Base-by-base conservation (phyloP, 1,140 invertebrate genomes). In the Drosophila erecta region DNA sequence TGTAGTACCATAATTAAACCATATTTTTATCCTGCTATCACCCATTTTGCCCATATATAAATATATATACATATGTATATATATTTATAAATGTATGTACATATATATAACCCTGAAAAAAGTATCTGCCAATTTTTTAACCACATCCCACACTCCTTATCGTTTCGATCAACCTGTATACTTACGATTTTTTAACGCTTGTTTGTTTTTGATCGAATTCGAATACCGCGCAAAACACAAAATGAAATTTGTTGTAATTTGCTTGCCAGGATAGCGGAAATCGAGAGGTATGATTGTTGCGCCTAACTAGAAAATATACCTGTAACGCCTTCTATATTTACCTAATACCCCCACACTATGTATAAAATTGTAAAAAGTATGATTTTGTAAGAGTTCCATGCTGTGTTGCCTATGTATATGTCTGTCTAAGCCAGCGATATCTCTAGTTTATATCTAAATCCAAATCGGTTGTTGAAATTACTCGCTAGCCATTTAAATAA, bases 231-330 rank as follows among this genome's bases (percentile, higher is more conserved):
- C 71, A 61, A 84, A 89, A 89, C 91, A 76, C 85, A 91, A 91
- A 90, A 91, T 81, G 75, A 81, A 90, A 86, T 91, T 91, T 91
- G 86, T 91, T 91, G 90, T 91, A 91, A 91, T 85, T 90, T 92
- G 81, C 80, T 90, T 93, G 78, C 77, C 91, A 92, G 91, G 91
- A 92, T 92, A 92, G 91, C 90, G 91, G 91, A 92, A 90, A 91
- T 83, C 78, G 81, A 91, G 86, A 92, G 87, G 83, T 92, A 92
- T 92, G 87, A 91, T 78, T 84, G 85, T 66, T 87, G 84, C 77
- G 76, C 79, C 77, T 64, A 80, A 57, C 58, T 76, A 80, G 38
- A 64, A 22, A 60, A 55, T 75, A 81, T 62, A 73, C 35, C 27
- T 78, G 30, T 76, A 49, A 61, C 35, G 76, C 41, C 49, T 56